Evolutionary conservation across 2,797 vertebrate genomes (phyloP).

Genomic region (Lepus oiostolus): DNA sequence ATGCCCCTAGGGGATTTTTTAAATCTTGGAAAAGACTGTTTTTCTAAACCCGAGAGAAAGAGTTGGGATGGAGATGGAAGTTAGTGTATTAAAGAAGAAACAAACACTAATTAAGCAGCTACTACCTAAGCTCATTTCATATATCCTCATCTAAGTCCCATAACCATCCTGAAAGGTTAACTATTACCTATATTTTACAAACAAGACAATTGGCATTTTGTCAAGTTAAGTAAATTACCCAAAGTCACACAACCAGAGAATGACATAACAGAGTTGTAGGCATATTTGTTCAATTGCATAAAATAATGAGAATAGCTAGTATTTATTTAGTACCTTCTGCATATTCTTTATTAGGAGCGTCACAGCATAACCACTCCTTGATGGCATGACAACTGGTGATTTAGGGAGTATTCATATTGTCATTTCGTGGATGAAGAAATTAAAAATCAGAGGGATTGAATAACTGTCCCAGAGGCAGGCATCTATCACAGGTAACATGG

Average conservation of each 20-base stretch:
- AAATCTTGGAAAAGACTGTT: not conserved
- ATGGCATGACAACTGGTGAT: not conserved
- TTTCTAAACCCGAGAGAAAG: not conserved
- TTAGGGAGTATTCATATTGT: not conserved
- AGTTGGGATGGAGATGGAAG: not conserved
- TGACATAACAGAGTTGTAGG: conserved; percentile 1
- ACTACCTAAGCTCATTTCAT: not conserved
- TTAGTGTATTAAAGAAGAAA: conserved; percentile 17
- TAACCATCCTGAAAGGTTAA: not conserved
- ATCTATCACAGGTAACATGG: not conserved
- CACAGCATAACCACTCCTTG: not conserved
- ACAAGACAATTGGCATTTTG: not conserved
- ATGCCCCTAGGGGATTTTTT: not conserved
- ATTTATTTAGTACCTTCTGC: not conserved
- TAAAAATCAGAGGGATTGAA: not conserved
- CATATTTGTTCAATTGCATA: not conserved
- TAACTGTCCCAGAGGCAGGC: not conserved
- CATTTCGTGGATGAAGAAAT: not conserved
- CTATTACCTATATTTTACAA: conserved; percentile 46
- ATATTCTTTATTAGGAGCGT: not conserved
- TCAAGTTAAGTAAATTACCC: conserved; percentile 6
- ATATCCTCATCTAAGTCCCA: conserved; percentile 30
- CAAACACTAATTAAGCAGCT: not conserved
- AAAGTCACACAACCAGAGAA: conserved; percentile 22
- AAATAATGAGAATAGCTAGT: conserved; percentile 4